Conservation (phyloP, 2,113 vertebrate genomes). For the Furnarius figulus region DNA sequence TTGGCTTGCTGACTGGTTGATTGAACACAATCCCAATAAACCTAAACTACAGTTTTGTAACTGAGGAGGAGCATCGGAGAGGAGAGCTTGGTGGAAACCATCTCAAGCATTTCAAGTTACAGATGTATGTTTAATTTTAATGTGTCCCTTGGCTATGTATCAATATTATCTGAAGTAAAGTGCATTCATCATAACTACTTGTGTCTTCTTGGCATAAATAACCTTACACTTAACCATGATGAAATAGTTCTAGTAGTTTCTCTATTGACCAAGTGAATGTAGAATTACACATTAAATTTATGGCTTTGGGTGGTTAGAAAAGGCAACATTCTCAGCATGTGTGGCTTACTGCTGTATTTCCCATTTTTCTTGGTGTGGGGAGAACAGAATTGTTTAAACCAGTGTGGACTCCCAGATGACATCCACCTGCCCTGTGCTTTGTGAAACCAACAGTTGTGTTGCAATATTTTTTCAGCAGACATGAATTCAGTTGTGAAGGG, state of each 20-base stretch:
- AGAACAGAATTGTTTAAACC: background rate
- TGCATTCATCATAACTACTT: background rate
- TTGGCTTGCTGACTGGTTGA: constrained; percentile 94
- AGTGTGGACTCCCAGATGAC: background rate
- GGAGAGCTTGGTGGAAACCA: background rate
- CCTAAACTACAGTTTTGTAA: constrained; percentile 71
- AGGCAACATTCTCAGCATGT: background rate
- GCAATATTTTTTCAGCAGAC: background rate
- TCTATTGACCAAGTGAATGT: background rate
- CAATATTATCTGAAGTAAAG: background rate
- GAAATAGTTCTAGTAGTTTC: background rate
- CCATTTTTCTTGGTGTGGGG: background rate
- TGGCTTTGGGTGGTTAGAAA: background rate
- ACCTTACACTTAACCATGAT: background rate
- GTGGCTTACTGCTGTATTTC: background rate
- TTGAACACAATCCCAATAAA: constrained; percentile 88
- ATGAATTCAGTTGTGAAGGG: background rate
- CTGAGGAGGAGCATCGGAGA: constrained; percentile 14
- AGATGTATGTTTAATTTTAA: background rate
- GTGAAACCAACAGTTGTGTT: background rate
- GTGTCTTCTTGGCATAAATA: background rate
- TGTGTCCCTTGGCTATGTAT: background rate
- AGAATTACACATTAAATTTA: background rate
- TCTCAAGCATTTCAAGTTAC: background rate
- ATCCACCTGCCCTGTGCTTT: background rate